A percentile compares a stretch with the other conserved stretches of the same genome.
Conservation (phyloP, 2,113 vertebrate genomes). For the Hepsetus odoe region DNA sequence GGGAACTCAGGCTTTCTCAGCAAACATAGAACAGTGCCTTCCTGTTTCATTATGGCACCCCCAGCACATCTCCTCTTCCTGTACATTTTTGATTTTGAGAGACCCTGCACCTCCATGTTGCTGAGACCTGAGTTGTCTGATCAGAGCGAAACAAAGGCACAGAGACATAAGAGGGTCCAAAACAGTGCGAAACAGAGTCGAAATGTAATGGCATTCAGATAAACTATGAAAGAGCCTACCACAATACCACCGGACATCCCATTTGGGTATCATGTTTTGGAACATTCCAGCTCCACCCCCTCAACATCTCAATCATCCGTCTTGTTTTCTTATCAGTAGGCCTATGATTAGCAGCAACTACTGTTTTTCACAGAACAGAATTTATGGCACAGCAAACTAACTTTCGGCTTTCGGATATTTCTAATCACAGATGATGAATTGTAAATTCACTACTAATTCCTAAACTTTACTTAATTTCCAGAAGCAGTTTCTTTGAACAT, state of each 20-base stretch:
- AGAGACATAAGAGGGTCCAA: conserved; percentile 27
- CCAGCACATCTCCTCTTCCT: conserved; percentile 12
- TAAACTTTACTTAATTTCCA: no score
- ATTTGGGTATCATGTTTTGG: neutral
- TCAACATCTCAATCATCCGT: neutral
- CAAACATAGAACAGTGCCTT: conserved; percentile 1
- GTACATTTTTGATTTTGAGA: neutral
- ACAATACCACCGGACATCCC: neutral
- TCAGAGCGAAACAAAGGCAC: neutral
- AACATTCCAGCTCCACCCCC: neutral
- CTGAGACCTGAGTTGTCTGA: neutral
- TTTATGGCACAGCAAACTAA: no score
- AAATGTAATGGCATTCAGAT: neutral
- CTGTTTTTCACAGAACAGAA: no score
- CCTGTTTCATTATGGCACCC: conserved; percentile 6
- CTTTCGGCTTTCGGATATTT: no score
- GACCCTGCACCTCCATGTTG: neutral
- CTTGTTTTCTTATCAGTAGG: neutral
- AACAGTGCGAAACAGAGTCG: conserved; percentile 47
- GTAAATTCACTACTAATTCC: no score
- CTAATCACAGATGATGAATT: no score
- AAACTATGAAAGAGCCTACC: neutral
- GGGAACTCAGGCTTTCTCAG: neutral
- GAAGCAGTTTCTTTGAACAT: no score
- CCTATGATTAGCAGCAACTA: neutral